Evolutionary conservation across 2,888 invertebrate genomes (phyloP).

Genomic region (Caenorhabditis auriculariae): DNA sequence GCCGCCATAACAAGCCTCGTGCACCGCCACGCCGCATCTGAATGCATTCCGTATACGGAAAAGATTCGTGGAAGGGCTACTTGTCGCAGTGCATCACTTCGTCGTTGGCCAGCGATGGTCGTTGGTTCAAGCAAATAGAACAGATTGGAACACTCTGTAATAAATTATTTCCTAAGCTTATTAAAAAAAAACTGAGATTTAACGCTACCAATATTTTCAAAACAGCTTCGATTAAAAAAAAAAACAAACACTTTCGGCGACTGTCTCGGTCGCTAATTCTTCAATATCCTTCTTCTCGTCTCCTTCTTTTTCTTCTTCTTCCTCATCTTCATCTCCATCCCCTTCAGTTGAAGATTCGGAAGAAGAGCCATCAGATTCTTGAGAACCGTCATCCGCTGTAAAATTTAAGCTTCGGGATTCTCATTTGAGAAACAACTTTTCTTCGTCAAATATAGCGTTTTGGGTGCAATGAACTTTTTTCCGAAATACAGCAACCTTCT

Average conservation of each 20-base stretch:
- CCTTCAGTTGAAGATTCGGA: constrained; percentile 9
- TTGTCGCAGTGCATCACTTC: constrained; percentile 53
- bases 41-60: constrained; percentile 3
- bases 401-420: too few species aligned
- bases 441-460: too few species aligned
- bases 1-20: constrained; percentile 56
- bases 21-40: constrained; percentile 59
- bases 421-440: too few species aligned
- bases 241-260: too few species aligned
- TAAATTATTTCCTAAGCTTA: not conserved
- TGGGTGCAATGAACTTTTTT: too few species aligned
- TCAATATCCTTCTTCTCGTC: not conserved
- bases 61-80: constrained; percentile 25
- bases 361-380: constrained; percentile 1
- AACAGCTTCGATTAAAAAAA: not conserved
- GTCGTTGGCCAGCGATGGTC: constrained; percentile 14
- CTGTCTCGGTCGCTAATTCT: not conserved
- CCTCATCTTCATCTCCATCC: constrained; percentile 29
- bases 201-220: not conserved
- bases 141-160: constrained; percentile 24
- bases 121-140: constrained; percentile 48
- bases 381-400: too few species aligned
- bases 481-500: too few species aligned
- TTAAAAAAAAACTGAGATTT: not conserved
- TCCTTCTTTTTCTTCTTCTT: constrained; percentile 8